phyloP scores from a whole-genome alignment of 2,113 vertebrate genomes.

The Narcine bancroftii region DNA sequence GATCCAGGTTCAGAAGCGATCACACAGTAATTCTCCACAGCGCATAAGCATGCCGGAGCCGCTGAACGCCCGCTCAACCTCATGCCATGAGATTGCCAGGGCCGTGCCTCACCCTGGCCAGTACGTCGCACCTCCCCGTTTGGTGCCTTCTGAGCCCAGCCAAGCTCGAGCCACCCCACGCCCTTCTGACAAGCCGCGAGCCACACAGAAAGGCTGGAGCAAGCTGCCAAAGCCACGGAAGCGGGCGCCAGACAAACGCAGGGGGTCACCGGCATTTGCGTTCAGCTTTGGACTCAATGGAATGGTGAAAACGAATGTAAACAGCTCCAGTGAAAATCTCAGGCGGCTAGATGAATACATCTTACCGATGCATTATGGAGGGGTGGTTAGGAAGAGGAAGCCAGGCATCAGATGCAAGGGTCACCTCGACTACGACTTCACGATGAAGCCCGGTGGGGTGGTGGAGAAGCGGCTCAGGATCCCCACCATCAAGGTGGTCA shows the following conservation, averaged over 20 bases:
- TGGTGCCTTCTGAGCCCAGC: not conserved
- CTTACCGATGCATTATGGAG: not conserved
- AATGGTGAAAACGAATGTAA: not conserved
- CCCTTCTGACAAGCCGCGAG: not conserved
- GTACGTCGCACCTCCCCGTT: not conserved
- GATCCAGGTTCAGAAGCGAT: slow-evolving; percentile 57
- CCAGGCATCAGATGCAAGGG: not conserved
- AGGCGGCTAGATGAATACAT: not conserved
- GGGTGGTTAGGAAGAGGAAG: not conserved
- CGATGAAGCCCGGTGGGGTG: not conserved
- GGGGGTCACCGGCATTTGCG: not conserved
- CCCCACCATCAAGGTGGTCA: not conserved
- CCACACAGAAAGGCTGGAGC: not conserved
- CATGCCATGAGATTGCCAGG: not conserved
- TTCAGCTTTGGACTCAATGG: not conserved
- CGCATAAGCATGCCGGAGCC: slow-evolving; percentile 59
- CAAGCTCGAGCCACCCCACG: no score
- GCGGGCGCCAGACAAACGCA: no score
- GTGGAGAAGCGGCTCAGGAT: not conserved
- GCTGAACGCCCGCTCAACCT: slow-evolving; percentile 48
- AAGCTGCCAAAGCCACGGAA: not conserved
- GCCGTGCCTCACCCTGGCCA: not conserved
- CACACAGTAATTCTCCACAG: slow-evolving; percentile 65
- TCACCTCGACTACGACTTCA: not conserved
- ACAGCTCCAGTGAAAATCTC: not conserved